These are phyloP conservation scores for Botia kubotai DNA, from an alignment of 2,797 vertebrate species.

Conservation along the genomic window DNA sequence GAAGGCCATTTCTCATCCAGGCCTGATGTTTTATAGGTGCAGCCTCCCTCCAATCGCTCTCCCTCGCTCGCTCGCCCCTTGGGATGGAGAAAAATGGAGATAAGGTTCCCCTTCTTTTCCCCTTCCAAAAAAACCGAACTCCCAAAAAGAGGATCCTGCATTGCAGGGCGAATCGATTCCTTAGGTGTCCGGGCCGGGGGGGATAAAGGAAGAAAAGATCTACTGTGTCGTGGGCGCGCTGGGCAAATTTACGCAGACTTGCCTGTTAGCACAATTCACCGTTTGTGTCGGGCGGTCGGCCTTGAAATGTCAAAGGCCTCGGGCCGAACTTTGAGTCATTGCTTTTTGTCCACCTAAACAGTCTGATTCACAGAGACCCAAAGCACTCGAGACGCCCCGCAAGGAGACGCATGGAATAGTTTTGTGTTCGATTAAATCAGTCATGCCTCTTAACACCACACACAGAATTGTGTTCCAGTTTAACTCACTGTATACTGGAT, in stretches of 20 bases:
- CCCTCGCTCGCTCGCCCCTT: constrained; percentile 19
- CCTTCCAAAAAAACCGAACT: constrained; percentile 35
- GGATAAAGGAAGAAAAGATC: not conserved
- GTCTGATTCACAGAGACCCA: not conserved
- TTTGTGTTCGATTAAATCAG: not conserved
- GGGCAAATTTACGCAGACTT: not conserved
- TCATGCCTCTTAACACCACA: not conserved
- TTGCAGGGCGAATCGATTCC: constrained; percentile 45
- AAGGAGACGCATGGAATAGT: not conserved
- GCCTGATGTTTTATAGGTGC: constrained; percentile 62
- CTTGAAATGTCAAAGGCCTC: constrained; percentile 15
- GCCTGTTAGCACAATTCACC: not conserved
- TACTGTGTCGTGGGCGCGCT: not conserved
- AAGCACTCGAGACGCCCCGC: not conserved
- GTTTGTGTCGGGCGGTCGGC: not conserved
- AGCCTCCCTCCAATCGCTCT: constrained; percentile 38
- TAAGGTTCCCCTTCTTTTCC: constrained; percentile 25
- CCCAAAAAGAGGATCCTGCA: constrained; percentile 26
- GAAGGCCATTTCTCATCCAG: constrained; percentile 63
- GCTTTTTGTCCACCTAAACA: not conserved
- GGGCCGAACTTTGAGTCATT: constrained; percentile 3
- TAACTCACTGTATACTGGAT: no score
- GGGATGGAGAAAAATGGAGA: constrained; percentile 33
- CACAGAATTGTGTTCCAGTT: no score
- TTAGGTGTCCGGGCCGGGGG: constrained; percentile 9